Evolutionary conservation across 1,140 invertebrate species (phyloP).

Genomic region (Drosophila busckii): DNA sequence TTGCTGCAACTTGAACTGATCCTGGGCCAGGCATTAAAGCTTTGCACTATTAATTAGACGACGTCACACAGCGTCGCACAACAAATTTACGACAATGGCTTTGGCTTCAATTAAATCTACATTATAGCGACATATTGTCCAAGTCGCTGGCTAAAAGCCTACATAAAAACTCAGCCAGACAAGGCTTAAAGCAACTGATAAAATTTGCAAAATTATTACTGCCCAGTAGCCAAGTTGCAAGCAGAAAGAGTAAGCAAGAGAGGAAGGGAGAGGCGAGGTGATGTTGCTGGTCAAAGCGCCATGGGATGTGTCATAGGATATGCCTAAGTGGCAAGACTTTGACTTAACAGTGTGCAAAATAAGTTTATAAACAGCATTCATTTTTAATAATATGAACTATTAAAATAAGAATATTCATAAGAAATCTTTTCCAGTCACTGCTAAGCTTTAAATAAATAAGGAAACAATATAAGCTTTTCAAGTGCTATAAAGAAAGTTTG

Average conservation of each 20-base stretch:
- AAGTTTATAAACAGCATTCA: too few species aligned
- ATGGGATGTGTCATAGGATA: conserved; percentile 18
- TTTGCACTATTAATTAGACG: conserved; percentile 63
- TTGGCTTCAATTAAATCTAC: conserved; percentile 46
- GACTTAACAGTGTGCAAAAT: conserved; percentile 9
- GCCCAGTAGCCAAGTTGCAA: conserved; percentile 33
- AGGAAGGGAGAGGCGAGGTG: neutral
- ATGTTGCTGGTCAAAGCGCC: conserved; percentile 20
- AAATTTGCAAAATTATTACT: conserved; percentile 48
- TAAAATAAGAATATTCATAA: too few species aligned
- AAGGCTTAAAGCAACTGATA: conserved; percentile 41
- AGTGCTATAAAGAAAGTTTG: too few species aligned
- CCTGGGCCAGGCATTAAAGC: conserved; percentile 42
- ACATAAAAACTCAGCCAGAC: conserved; percentile 55
- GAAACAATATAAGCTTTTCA: too few species aligned
- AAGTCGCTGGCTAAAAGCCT: conserved; percentile 40
- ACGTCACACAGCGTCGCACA: conserved; percentile 26
- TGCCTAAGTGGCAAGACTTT: conserved; percentile 15
- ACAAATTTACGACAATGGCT: conserved; percentile 45
- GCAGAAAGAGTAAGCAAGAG: neutral
- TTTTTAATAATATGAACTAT: too few species aligned
- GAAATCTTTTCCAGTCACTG: too few species aligned
- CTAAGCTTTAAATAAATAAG: too few species aligned
- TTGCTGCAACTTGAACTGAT: conserved; percentile 12
- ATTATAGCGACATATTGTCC: conserved; percentile 47